Evolutionary conservation across 2,888 invertebrate genomes (phyloP).

Genomic region (Mythimna impura): DNA sequence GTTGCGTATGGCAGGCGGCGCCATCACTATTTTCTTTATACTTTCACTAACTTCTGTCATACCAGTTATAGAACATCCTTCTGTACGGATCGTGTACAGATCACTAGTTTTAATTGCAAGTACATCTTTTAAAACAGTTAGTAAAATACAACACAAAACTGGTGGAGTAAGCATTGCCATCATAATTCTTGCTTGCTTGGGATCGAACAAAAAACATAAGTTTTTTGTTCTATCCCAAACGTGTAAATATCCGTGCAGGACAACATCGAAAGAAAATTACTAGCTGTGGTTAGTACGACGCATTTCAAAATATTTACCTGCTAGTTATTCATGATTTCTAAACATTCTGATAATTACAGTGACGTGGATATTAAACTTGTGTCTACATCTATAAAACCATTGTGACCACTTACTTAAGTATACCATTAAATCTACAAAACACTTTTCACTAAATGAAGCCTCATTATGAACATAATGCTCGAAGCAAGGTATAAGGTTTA

Average conservation of each 20-base stretch:
- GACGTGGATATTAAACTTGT: not conserved
- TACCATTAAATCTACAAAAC: too few relatives aligned
- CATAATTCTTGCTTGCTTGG: not conserved
- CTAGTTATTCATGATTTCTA: conserved; percentile 12
- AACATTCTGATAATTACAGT: conserved; percentile 41
- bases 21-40: conserved; percentile 49
- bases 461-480: too few relatives aligned
- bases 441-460: conserved; percentile 89
- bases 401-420: not conserved
- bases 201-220: too few relatives aligned
- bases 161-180: conserved; percentile 31
- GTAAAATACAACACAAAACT: conserved; percentile 35
- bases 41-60: conserved; percentile 58
- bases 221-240: not conserved
- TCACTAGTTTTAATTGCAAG: conserved; percentile 23
- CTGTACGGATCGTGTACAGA: conserved; percentile 64
- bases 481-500: too few relatives aligned
- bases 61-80: conserved; percentile 68
- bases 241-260: conserved; percentile 1
- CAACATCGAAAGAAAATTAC: not conserved
- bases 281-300: not conserved
- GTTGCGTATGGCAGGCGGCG: conserved; percentile 37
- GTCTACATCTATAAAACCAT: not conserved
- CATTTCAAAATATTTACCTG: conserved; percentile 39
- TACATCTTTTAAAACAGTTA: conserved; percentile 19